Percentiles rank a stretch among this genome's conserved stretches.
Evolutionary conservation across 2,113 vertebrate genomes (phyloP).

Genomic region (Naja naja): DNA sequence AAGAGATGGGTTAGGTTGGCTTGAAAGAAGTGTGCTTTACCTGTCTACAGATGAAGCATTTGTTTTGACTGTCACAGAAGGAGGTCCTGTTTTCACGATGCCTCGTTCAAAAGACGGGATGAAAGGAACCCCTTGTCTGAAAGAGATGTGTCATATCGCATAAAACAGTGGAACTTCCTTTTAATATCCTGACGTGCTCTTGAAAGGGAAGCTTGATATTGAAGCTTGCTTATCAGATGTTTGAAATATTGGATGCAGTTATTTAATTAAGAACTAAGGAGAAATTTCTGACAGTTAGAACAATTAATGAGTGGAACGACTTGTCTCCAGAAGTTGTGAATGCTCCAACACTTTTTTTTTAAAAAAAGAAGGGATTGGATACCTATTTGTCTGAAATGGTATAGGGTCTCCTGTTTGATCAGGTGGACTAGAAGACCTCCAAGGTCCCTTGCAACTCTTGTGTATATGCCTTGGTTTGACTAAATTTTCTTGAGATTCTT

Average conservation of each 20-base stretch:
- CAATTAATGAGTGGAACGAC: neutral
- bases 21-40: neutral
- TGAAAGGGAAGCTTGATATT: neutral
- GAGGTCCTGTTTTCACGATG: neutral
- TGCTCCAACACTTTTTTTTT: neutral
- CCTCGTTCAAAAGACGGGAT: neutral
- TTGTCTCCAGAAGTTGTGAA: neutral
- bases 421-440: too few species aligned
- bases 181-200: neutral
- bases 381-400: neutral
- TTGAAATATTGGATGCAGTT: neutral
- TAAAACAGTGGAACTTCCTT: neutral
- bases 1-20: neutral
- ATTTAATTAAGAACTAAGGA: neutral
- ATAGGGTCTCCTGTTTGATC: too few species aligned
- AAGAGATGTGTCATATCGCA: fast-evolving
- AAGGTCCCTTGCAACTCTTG: too few species aligned
- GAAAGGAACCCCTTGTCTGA: neutral
- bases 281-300: neutral
- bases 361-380: neutral
- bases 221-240: neutral
- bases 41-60: neutral
- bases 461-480: too few species aligned
- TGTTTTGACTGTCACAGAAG: slow-evolving; percentile 4
- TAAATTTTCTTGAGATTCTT: too few species aligned